phyloP scores from a whole-genome alignment of 2,797 vertebrate species.

The Onychomys torridus region DNA sequence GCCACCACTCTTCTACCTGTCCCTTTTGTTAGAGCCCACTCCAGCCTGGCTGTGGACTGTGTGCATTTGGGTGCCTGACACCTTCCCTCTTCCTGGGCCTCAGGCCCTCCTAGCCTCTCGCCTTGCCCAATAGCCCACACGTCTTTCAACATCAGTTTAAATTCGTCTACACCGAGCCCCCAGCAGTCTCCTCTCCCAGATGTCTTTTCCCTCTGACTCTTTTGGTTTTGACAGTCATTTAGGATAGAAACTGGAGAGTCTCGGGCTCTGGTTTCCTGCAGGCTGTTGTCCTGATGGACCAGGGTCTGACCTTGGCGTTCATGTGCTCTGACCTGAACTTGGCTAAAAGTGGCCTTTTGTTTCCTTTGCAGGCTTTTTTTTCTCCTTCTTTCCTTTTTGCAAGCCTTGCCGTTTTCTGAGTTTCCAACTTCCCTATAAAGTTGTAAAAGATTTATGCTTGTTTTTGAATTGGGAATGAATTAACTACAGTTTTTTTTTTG shows the following conservation, averaged over 20 bases:
- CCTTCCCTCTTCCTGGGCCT: neutral
- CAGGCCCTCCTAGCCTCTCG: neutral
- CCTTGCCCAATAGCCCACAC: neutral
- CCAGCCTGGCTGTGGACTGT: neutral
- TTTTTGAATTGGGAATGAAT: conserved; percentile 23
- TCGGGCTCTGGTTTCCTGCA: neutral
- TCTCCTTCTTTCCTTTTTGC: neutral
- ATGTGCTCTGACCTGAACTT: neutral
- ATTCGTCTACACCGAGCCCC: neutral
- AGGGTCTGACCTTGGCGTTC: neutral
- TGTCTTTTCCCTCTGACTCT: neutral
- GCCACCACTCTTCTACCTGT: neutral
- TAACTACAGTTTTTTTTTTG: neutral
- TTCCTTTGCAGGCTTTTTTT: neutral
- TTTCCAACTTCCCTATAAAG: conserved; percentile 57
- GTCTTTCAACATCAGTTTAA: neutral
- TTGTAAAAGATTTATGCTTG: conserved; percentile 29
- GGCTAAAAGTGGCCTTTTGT: conserved; percentile 10
- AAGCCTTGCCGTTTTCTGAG: conserved; percentile 7
- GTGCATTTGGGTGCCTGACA: neutral
- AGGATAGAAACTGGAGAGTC: neutral
- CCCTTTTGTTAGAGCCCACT: neutral
- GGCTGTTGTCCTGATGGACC: neutral
- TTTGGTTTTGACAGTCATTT: neutral
- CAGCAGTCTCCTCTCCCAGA: neutral